These are phyloP conservation scores for Rhodophaea formosa DNA, from an alignment of 2,888 invertebrate genomes.

Conservation along the genomic window DNA sequence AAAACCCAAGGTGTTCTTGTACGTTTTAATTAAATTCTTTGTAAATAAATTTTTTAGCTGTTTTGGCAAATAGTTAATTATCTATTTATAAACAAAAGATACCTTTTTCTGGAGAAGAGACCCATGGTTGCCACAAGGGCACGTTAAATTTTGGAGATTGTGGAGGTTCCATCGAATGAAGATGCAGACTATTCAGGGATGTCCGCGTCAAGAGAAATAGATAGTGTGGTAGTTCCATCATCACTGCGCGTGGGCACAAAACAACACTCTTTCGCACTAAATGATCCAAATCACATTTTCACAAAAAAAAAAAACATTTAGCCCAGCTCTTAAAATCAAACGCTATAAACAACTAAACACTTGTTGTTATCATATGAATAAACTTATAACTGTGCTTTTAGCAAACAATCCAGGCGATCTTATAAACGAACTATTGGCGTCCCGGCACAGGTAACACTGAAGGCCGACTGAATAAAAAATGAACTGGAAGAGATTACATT, in stretches of 20 bases:
- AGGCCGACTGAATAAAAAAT: slow-evolving; percentile 81
- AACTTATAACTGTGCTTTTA: slow-evolving; percentile 29
- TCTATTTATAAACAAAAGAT: too few relatives aligned
- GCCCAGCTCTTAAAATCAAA: slow-evolving; percentile 16
- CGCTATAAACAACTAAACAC: slow-evolving; percentile 23
- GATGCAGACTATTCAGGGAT: slow-evolving; percentile 57
- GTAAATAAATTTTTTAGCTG: too few relatives aligned
- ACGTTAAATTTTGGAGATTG: slow-evolving; percentile 76
- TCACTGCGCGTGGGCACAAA: slow-evolving; percentile 49
- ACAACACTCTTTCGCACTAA: slow-evolving; percentile 28
- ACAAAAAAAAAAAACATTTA: slow-evolving; percentile 26
- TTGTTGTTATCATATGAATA: slow-evolving; percentile 20
- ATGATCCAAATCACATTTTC: slow-evolving; percentile 23
- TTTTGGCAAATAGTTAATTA: too few relatives aligned
- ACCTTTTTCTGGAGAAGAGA: slow-evolving; percentile 68
- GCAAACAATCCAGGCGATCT: slow-evolving; percentile 44
- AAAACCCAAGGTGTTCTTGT: too few relatives aligned
- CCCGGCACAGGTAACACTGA: slow-evolving; percentile 79
- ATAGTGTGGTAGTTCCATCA: slow-evolving; percentile 76
- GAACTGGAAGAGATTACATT: slow-evolving; percentile 81
- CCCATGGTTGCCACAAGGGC: slow-evolving; percentile 78
- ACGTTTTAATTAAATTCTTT: too few relatives aligned
- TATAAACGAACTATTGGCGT: slow-evolving; percentile 65
- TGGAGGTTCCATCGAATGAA: slow-evolving; percentile 72
- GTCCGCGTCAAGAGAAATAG: slow-evolving; percentile 67